Base-by-base conservation (phyloP, 1,140 invertebrate genomes). In the Pteromalus puparum region DNA sequence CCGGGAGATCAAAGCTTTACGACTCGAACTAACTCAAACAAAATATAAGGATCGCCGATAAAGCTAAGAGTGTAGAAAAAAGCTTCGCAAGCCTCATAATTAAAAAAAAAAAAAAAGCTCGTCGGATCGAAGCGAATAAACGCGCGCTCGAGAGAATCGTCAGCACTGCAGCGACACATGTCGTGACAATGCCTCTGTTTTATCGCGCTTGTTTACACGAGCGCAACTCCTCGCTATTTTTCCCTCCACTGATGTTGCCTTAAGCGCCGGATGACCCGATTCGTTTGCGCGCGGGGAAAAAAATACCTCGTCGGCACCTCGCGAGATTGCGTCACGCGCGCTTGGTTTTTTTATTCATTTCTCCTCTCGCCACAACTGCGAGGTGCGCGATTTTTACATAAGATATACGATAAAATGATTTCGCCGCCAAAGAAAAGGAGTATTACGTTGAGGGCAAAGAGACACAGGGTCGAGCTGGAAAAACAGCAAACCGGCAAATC, bases 151-250 rank as follows among this genome's bases (percentile, higher is more conserved):
- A 13, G 38, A 67, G 68, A 72, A 38, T 72, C 46, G 67, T 4
- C 75, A 9, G 72, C 72, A 18, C 18, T 5, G 24, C 48, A 30
- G 65, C 76, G 38, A 53, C 76, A 77, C 82, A 74, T 73, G 76
- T 38, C 75, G 21, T 80, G 28, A 79, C 74, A 61, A 83, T 83
- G 42, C 30, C 76, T 74, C 76, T 68, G 83, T 75, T 81, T 84
- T 84, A 84, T 80, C 53, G 48, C 72, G 70, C 83, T 84, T 75
- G 77, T 81, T 84, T 84, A 80, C 83, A 75, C n/a, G 70, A 67
- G 34, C 34, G 61, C 26, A 10, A 34, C 26, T 13, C 82, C 26
- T 13, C 82, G 67, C 73, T 53, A 13, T 53, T 34, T 38, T 38
- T 28, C 3, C 15, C 53, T 78, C 7, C 12, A 4, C 24, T 75